A percentile compares a stretch with the other conserved stretches of the same genome.
These are phyloP conservation scores for Falco concolor DNA, from an alignment of 2,797 vertebrate genomes.

Conservation along the genomic window DNA sequence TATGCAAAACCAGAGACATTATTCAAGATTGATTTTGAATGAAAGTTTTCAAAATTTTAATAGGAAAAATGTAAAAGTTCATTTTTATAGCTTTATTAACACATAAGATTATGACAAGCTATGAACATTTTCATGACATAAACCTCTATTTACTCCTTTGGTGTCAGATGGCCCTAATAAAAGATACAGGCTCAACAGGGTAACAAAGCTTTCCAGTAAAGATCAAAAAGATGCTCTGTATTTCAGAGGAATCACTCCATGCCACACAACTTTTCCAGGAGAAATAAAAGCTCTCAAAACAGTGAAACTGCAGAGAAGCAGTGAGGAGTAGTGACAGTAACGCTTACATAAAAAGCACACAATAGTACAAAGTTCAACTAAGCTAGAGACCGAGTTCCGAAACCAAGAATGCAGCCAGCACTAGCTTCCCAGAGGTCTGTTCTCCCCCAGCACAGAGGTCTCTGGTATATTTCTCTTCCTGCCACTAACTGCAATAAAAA, in stretches of 20 bases:
- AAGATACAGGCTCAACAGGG: neutral
- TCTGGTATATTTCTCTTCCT: neutral
- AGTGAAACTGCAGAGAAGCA: neutral
- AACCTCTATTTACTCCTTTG: neutral
- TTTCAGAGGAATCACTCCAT: neutral
- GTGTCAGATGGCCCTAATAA: neutral
- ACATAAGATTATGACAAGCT: neutral
- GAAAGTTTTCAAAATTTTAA: neutral
- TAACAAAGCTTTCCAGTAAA: neutral
- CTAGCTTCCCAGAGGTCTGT: neutral
- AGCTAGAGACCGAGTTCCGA: neutral
- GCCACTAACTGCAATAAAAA: neutral
- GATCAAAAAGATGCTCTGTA: neutral
- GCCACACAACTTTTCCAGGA: neutral
- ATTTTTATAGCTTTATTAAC: neutral
- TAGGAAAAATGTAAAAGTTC: neutral
- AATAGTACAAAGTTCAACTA: neutral
- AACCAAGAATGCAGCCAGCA: neutral
- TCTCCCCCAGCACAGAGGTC: neutral
- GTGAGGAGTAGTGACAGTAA: neutral
- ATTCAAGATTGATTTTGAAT: neutral
- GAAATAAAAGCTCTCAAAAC: neutral
- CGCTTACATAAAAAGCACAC: neutral
- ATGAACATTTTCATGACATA: neutral
- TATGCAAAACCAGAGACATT: neutral